Evolutionary conservation across 2,888 invertebrate genomes (phyloP), one percentile per base, ranked within the genome.

Genomic region (Andrena dorsata): DNA sequence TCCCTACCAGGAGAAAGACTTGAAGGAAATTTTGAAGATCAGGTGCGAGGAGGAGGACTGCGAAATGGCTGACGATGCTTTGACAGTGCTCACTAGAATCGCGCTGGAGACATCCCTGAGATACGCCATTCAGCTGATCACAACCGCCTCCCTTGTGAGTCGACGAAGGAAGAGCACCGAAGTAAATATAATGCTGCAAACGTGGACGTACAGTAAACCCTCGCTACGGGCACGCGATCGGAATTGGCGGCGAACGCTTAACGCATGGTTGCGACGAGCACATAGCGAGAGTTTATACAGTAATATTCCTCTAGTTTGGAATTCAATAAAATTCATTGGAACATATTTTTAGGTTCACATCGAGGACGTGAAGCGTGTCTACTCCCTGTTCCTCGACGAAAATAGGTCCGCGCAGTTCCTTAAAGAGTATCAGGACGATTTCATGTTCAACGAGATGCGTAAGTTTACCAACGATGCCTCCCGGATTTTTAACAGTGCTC

Each of bases 11-110:
- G 98, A 98, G 78, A 96, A 97, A 84, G 99, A 99, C 92, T 95
- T 99, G 16, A 96, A 96, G 87, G 98, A 98, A 94, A 99, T 99
- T 86, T 95, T 99, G 0, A 98, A 97, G 92, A 98, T 98, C 81
- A 97, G 99, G 82, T 98, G 98, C 93, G 99, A 99, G 92, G 99
- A 99, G 91, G 99, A 99, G 92, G 99, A 99, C 93, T 99, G 99
- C 86, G 97, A 98, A 91, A 97, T 99, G 96, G 96, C 97, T 0
- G 96, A 96, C 2, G 98, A 98, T 93, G 99, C 99, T 0, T 92
- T 99, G 73, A 96, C 97, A 0, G 98, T 99, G 8, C 95, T 99
- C 53, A 98, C 99, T 0, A 96, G 98, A 72, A 98, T 99, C 60
- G 98, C 98, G 0, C 96, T 97, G 13, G 98, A 98, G 93, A 98